Conservation (phyloP, 2,888 invertebrate species). For the Nymphalis c-album region DNA sequence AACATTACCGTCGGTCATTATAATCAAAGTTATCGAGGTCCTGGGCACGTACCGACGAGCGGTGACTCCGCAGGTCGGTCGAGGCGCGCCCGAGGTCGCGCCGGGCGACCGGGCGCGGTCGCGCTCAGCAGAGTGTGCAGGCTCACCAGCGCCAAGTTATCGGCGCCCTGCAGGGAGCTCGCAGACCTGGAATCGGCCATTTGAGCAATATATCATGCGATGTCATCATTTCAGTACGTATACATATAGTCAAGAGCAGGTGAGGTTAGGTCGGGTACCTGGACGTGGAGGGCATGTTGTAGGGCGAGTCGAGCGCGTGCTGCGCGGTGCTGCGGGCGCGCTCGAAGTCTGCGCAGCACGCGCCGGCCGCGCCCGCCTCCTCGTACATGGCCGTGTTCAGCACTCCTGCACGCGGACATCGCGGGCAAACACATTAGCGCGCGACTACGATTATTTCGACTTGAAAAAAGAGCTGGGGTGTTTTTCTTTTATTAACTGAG, state of each 20-base stretch:
- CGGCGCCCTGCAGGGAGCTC: slow-evolving; percentile 60
- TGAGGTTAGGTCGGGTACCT: slow-evolving; percentile 47
- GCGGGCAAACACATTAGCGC: no score
- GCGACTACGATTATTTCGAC: no score
- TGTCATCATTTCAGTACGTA: not conserved
- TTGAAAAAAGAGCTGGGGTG: no score
- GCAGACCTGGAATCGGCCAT: slow-evolving; percentile 51
- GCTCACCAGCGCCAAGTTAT: slow-evolving; percentile 70
- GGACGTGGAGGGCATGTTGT: slow-evolving; percentile 68
- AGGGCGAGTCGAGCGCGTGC: slow-evolving; percentile 42
- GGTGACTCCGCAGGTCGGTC: slow-evolving; percentile 53
- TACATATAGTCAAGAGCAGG: not conserved
- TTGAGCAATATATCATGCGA: not conserved
- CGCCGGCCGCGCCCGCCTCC: slow-evolving; percentile 54
- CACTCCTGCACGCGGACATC: slow-evolving; percentile 47
- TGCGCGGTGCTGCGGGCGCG: slow-evolving; percentile 40
- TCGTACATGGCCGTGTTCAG: slow-evolving; percentile 61
- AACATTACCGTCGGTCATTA: no score
- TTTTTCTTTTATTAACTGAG: no score
- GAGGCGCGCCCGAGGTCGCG: slow-evolving; percentile 44
- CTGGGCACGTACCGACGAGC: slow-evolving; percentile 52
- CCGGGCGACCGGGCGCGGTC: slow-evolving; percentile 46
- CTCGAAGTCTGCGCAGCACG: slow-evolving; percentile 41
- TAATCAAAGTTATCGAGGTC: not conserved
- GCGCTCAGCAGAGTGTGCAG: slow-evolving; percentile 71